phyloP scores from a whole-genome alignment of 1,140 invertebrate species.

The Brachionus asplanchnoidis region DNA sequence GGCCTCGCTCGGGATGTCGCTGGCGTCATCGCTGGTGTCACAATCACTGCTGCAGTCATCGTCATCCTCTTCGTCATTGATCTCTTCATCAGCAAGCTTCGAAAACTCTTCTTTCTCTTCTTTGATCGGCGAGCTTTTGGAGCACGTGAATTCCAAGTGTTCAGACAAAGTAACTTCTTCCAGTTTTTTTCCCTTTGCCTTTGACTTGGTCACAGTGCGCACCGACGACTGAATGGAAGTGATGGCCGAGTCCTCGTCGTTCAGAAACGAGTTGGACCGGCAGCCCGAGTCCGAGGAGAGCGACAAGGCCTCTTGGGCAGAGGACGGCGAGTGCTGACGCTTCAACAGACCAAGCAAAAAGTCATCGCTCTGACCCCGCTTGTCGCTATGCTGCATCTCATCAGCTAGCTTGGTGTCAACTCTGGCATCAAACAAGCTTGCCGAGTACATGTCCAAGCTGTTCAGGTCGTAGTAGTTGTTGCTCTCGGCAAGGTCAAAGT shows the following conservation, averaged over 20 bases:
- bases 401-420: background rate
- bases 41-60: slow-evolving; percentile 36
- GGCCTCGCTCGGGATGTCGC: slow-evolving; percentile 16
- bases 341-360: background rate
- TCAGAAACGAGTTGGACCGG: slow-evolving; percentile 29
- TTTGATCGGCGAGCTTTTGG: slow-evolving; percentile 6
- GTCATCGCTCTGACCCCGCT: background rate
- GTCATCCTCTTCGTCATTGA: slow-evolving; percentile 14
- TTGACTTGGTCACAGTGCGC: slow-evolving; percentile 12
- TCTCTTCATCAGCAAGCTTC: background rate
- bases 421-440: background rate
- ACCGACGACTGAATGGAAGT: slow-evolving; percentile 14
- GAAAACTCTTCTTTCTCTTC: slow-evolving; percentile 31
- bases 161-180: slow-evolving; percentile 19
- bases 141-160: slow-evolving; percentile 39
- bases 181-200: background rate
- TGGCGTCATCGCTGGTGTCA: slow-evolving; percentile 31
- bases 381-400: background rate
- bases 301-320: background rate
- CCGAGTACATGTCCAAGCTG: background rate
- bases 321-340: background rate
- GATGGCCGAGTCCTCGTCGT: slow-evolving; percentile 28
- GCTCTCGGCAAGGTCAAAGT: slow-evolving; percentile 20
- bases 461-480: slow-evolving; percentile 31
- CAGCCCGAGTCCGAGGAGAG: slow-evolving; percentile 33